Evolutionary conservation across 1,140 invertebrate genomes (phyloP).

Genomic region (Drosophila bocqueti): DNA sequence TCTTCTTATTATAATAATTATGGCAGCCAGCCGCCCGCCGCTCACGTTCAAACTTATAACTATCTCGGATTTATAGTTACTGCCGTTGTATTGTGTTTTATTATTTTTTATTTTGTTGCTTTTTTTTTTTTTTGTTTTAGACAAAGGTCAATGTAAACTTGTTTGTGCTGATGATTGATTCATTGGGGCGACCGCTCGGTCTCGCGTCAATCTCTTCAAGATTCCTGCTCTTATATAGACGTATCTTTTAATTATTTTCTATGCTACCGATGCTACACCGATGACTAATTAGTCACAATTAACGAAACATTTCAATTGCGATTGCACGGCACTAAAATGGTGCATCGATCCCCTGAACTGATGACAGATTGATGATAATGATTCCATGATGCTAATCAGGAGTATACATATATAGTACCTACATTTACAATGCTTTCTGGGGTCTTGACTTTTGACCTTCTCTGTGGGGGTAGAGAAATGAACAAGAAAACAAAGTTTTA

Average conservation of each 20-base stretch:
- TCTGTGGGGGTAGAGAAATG: neutral
- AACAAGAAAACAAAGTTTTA: too few relatives aligned
- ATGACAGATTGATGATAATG: conserved; percentile 40
- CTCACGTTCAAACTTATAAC: conserved; percentile 27
- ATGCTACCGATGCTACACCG: conserved; percentile 54
- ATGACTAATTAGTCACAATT: conserved; percentile 74
- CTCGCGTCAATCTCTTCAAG: conserved; percentile 42
- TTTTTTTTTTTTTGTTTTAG: neutral
- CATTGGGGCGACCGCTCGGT: conserved; percentile 11
- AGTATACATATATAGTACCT: neutral
- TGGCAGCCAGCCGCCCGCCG: conserved; percentile 6
- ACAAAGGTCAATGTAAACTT: conserved; percentile 46
- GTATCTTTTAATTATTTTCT: conserved; percentile 63
- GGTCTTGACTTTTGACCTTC: neutral
- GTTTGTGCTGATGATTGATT: conserved; percentile 45
- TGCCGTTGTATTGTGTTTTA: conserved; percentile 14
- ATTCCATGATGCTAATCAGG: conserved; percentile 15
- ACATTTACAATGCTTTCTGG: neutral
- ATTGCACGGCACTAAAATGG: conserved; percentile 16
- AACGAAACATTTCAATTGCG: conserved; percentile 58
- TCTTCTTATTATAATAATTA: conserved; percentile 39
- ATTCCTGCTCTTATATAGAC: conserved; percentile 50
- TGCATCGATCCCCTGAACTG: conserved; percentile 16
- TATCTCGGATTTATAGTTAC: conserved; percentile 31
- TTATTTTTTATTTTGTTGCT: conserved; percentile 1